These are phyloP conservation scores for Spinus pinus DNA, from an alignment of 2,797 vertebrate species.

Conservation along the genomic window DNA sequence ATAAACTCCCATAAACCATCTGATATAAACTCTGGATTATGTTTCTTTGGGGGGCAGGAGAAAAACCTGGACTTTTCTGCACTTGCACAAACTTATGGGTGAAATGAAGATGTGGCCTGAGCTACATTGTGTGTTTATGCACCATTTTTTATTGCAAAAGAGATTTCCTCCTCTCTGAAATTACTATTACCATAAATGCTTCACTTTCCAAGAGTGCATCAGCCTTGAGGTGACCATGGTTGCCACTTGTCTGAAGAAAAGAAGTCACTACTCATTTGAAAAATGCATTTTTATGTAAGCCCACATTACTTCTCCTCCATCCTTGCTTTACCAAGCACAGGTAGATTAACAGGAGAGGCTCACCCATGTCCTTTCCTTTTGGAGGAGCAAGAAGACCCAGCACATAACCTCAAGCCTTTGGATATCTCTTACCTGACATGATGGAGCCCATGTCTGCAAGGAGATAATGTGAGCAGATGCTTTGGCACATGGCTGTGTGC, in stretches of 20 bases:
- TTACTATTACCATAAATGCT: neutral
- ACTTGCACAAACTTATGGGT: neutral
- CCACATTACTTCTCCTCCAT: neutral
- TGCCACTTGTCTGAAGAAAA: neutral
- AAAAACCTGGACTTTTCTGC: slow-evolving; percentile 53
- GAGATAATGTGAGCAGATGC: neutral
- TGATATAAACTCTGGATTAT: slow-evolving; percentile 75
- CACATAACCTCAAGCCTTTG: neutral
- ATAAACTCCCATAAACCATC: slow-evolving; percentile 79
- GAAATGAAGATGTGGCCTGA: neutral
- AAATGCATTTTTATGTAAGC: neutral
- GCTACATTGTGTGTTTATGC: neutral
- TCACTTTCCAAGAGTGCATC: slow-evolving; percentile 13
- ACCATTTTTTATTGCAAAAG: neutral
- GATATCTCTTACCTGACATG: neutral
- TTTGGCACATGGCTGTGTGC: rapidly evolving
- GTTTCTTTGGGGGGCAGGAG: slow-evolving; percentile 70
- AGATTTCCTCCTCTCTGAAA: neutral
- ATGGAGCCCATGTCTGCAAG: neutral
- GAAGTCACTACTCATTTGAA: neutral
- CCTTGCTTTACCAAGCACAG: neutral
- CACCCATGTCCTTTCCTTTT: neutral
- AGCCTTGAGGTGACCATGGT: neutral
- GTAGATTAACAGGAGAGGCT: neutral
- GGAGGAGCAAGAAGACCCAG: neutral